Evolutionary conservation across 2,797 vertebrate genomes (phyloP).

Genomic region (Emys orbicularis): DNA sequence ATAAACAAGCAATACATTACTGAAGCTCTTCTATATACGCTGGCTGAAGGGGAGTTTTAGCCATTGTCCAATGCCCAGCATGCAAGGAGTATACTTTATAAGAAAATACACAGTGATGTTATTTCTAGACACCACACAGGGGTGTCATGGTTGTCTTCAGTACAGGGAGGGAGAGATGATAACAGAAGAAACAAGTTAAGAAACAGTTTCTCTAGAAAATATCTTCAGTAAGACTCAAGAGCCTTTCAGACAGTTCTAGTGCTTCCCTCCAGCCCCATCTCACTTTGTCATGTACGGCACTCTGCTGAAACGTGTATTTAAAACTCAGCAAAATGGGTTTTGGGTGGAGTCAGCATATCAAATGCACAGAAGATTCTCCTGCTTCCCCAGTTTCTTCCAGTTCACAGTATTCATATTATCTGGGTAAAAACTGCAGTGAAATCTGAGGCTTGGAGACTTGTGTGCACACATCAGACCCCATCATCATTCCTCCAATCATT

Average conservation of each 20-base stretch:
- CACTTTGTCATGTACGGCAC: accelerated
- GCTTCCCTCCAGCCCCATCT: neutral
- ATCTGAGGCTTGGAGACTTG: conserved; percentile 59
- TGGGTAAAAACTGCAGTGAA: conserved; percentile 57
- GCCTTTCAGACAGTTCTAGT: neutral
- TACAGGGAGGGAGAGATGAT: neutral
- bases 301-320: neutral
- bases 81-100: accelerated
- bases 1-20: accelerated
- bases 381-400: conserved; percentile 1
- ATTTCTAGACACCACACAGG: neutral
- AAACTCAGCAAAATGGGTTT: conserved; percentile 61
- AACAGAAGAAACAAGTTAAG: neutral
- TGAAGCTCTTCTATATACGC: neutral
- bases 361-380: conserved; percentile 29
- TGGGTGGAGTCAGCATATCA: conserved; percentile 34
- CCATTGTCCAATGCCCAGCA: neutral
- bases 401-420: conserved; percentile 35
- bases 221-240: neutral
- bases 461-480: conserved; percentile 66
- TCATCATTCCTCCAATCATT: conserved; percentile 64
- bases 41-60: neutral
- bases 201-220: neutral
- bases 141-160: neutral
- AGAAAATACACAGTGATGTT: neutral